Evolutionary conservation across 2,797 vertebrate genomes (phyloP).

Genomic region (Varecia variegata): DNA sequence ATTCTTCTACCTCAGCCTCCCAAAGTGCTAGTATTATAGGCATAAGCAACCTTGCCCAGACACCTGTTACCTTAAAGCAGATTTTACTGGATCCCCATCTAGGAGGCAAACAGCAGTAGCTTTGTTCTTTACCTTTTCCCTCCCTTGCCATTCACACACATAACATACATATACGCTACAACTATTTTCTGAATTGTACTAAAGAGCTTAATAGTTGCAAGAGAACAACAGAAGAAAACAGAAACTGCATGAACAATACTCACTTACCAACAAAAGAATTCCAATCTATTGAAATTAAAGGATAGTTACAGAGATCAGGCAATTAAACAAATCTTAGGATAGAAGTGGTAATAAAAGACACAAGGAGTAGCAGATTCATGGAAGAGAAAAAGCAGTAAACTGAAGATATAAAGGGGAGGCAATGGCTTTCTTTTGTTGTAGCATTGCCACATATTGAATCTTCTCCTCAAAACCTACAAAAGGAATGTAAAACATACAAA

Average conservation of each 20-base stretch:
- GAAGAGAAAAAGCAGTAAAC: not conserved
- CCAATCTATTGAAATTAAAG: not conserved
- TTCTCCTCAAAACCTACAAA: constrained; percentile 23
- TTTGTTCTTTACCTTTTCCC: not conserved
- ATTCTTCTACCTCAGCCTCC: no score
- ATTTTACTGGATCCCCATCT: not conserved
- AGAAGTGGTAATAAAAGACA: not conserved
- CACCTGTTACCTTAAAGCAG: not conserved
- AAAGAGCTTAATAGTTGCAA: not conserved
- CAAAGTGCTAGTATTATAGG: not conserved
- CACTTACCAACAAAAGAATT: not conserved
- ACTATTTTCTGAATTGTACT: not conserved
- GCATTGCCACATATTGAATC: not conserved
- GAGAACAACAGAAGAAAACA: not conserved
- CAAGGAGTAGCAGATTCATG: not conserved
- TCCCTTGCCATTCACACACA: not conserved
- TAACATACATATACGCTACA: not conserved
- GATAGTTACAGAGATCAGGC: not conserved
- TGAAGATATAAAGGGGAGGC: not conserved
- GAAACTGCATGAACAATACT: not conserved
- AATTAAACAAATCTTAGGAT: not conserved
- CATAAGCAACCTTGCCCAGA: not conserved
- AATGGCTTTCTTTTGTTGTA: not conserved
- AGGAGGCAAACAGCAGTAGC: not conserved
- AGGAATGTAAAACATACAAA: not conserved